phyloP scores from a whole-genome alignment of 2,797 vertebrate species.

The Sebastolobus alascanus region DNA sequence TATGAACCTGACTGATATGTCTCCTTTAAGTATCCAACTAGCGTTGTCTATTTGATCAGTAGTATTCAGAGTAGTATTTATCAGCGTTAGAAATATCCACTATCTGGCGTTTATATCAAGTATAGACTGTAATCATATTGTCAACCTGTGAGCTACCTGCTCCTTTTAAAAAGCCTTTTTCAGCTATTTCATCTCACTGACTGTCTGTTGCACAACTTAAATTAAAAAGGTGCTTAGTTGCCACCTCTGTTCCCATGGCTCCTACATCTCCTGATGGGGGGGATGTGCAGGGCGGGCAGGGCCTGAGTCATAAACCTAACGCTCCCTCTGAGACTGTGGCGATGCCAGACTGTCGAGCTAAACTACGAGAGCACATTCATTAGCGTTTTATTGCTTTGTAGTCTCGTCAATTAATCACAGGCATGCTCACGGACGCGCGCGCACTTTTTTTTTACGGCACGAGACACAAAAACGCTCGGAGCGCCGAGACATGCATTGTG shows the following conservation, averaged over 20 bases:
- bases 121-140: not conserved
- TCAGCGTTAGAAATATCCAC: not conserved
- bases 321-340: slow-evolving; percentile 68
- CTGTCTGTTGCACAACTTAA: slow-evolving; percentile 38
- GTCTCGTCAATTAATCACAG: slow-evolving; percentile 68
- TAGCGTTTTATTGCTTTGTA: slow-evolving; percentile 76
- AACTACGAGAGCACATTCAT: slow-evolving; percentile 78
- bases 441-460: slow-evolving; percentile 18
- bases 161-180: not conserved
- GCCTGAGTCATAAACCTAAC: slow-evolving; percentile 74
- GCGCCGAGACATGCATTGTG: slow-evolving; percentile 2
- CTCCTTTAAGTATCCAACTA: not conserved
- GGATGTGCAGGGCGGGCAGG: slow-evolving; percentile 44
- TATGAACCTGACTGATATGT: not conserved
- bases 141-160: slow-evolving; percentile 28
- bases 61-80: not conserved
- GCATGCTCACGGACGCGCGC: slow-evolving; percentile 13
- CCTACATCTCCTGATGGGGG: slow-evolving; percentile 51
- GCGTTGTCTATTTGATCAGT: not conserved
- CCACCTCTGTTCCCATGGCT: slow-evolving; percentile 54
- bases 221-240: slow-evolving; percentile 32
- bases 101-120: not conserved
- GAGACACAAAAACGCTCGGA: slow-evolving; percentile 17
- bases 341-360: slow-evolving; percentile 71
- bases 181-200: not conserved